Percentiles rank a stretch among this genome's conserved stretches.
Evolutionary conservation across 2,797 vertebrate species (phyloP).

Genomic region (Ciconia nigra): DNA sequence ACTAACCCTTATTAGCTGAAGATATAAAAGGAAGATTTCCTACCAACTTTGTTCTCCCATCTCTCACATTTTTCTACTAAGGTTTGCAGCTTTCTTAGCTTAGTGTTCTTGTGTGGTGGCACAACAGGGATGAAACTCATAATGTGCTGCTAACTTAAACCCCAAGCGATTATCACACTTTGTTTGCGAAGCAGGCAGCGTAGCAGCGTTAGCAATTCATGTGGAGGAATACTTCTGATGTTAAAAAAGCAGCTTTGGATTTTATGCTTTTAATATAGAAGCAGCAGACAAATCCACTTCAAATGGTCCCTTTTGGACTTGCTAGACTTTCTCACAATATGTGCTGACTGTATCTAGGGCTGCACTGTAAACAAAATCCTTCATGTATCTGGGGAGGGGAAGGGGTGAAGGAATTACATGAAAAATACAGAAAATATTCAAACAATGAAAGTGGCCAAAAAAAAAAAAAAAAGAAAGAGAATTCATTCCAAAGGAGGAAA

Average conservation of each 20-base stretch:
- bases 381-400: not conserved
- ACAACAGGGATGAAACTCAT: not conserved
- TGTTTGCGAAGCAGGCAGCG: not conserved
- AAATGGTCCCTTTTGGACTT: not conserved
- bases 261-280: not conserved
- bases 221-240: not conserved
- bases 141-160: not conserved
- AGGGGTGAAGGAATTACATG: not conserved
- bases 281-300: not conserved
- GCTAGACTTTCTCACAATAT: not conserved
- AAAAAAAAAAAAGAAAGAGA: not conserved
- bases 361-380: not conserved
- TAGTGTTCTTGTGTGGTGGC: not conserved
- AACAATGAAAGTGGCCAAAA: not conserved
- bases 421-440: slow-evolving; percentile 26
- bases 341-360: not conserved
- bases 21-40: not conserved
- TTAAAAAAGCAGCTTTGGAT: not conserved
- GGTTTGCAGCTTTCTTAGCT: not conserved
- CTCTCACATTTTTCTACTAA: not conserved
- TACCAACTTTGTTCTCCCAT: not conserved
- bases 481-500: not conserved
- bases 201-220: accelerated
- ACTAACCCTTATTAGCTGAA: not conserved
- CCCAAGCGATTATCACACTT: not conserved